Conservation (phyloP, 2,113 vertebrate species). For the Passer domesticus region DNA sequence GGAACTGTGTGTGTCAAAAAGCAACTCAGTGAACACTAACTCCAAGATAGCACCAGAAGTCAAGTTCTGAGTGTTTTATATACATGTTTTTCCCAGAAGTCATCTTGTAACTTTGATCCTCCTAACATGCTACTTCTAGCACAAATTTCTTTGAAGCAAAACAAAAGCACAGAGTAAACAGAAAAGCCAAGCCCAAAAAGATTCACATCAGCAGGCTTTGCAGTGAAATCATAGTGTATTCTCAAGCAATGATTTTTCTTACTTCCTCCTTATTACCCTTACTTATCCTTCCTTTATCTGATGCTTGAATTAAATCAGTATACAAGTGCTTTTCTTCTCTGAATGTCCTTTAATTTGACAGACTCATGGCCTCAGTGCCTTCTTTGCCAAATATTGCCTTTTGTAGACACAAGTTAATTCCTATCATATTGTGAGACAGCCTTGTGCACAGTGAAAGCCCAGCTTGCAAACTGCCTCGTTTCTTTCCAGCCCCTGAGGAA, state of each 20-base stretch:
- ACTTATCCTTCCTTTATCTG: neutral
- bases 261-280: neutral
- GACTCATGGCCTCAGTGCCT: neutral
- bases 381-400: constrained; percentile 45
- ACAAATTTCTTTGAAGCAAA: neutral
- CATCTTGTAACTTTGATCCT: neutral
- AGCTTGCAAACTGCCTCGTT: constrained; percentile 9
- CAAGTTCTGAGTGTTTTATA: neutral
- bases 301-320: constrained; percentile 6
- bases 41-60: neutral
- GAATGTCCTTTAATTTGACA: constrained; percentile 24
- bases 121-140: neutral
- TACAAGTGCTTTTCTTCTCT: neutral
- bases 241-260: neutral
- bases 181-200: neutral
- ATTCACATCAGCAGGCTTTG: neutral
- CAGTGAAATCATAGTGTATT: neutral
- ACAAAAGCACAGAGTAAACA: neutral
- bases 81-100: neutral
- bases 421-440: neutral
- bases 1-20: neutral
- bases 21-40: neutral
- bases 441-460: neutral
- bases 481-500: constrained; percentile 14
- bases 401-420: constrained; percentile 43